Evolutionary conservation across 2,888 invertebrate species (phyloP), one percentile per base, ranked within the genome.

Genomic region (Bellardia pandia): DNA sequence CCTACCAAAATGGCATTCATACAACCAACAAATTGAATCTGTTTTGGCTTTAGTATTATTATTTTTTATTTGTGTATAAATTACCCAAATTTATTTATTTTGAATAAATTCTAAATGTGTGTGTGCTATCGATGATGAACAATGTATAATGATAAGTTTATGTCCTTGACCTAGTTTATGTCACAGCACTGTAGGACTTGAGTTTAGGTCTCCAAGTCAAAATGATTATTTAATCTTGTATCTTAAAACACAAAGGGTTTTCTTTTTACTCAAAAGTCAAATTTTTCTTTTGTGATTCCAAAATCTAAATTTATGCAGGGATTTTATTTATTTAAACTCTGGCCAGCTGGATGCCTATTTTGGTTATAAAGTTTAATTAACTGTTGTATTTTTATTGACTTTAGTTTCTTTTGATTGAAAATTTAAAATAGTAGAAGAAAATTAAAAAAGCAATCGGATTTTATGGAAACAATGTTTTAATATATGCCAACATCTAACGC

Each of bases 1-100:
- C 64, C 76, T 76, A 76, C 76, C 37, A 33, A 48, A 51, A 33
- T 48, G 68, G 68, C 48, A 69, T 48, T 69, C 51, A 11, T 4
- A 23, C 11, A 9, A 42, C 23, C 0, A 66, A 16, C 16, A 23
- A 4, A 8, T 42, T 7, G 13, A 45, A 45, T 45, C 13, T 45
- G 23, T 8, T 11, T 45, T 30, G 42, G 33, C 11, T 58, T 58
- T 58, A 8, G 23, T 13, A 45, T 45, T 45, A 45, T 23, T 58
- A 23, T 0, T 8, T 3, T 60, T 60, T 14, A 2, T 33, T 33
- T 60, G n/a, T 33, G 14, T 33, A 37, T 60, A 60, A 60, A 60
- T 60, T 33, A 37, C 3, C 6, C 14, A 37, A 33, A 60, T 60
- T 33, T 7, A 14, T n/a, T 60, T 60, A 14, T n/a, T 60, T 3